Conservation (phyloP, 2,888 invertebrate genomes). For the Ellobium chinense region DNA sequence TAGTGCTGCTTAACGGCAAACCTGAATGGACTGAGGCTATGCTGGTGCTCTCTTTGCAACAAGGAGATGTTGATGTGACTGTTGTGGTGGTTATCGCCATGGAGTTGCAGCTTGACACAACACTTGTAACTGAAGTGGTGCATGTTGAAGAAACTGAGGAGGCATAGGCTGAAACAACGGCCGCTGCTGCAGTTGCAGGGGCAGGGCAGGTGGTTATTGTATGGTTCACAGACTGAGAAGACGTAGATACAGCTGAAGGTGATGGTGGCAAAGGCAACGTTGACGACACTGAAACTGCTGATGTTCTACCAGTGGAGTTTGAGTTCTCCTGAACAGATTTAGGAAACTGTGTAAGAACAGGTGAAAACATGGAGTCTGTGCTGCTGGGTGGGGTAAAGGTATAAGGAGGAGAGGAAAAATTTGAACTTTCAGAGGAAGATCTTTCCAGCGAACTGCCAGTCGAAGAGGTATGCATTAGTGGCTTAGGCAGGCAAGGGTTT, state of each 20-base stretch:
- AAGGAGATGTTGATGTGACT: slow-evolving; percentile 53
- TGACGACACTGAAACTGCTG: slow-evolving; percentile 18
- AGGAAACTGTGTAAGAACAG: neutral
- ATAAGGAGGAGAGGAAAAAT: slow-evolving; percentile 41
- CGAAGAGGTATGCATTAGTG: slow-evolving; percentile 28
- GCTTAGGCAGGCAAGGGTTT: neutral
- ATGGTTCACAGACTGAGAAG: neutral
- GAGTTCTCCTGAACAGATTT: neutral
- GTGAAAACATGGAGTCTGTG: slow-evolving; percentile 39
- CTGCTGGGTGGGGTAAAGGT: slow-evolving; percentile 43
- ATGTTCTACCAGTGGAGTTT: neutral
- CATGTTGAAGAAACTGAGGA: neutral
- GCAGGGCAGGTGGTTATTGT: neutral
- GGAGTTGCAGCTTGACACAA: slow-evolving; percentile 28
- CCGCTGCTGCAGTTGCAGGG: neutral
- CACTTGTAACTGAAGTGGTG: slow-evolving; percentile 5
- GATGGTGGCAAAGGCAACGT: slow-evolving; percentile 6
- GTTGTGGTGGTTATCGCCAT: slow-evolving; percentile 54
- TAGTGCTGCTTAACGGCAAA: slow-evolving; percentile 46
- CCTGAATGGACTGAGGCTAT: slow-evolving; percentile 43
- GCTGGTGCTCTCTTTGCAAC: neutral
- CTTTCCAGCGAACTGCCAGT: slow-evolving; percentile 43
- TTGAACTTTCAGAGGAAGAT: slow-evolving; percentile 41
- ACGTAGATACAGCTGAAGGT: neutral
- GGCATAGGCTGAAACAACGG: neutral